Base-by-base conservation (phyloP, 2,888 invertebrate species). In the Villa cingulata region DNA sequence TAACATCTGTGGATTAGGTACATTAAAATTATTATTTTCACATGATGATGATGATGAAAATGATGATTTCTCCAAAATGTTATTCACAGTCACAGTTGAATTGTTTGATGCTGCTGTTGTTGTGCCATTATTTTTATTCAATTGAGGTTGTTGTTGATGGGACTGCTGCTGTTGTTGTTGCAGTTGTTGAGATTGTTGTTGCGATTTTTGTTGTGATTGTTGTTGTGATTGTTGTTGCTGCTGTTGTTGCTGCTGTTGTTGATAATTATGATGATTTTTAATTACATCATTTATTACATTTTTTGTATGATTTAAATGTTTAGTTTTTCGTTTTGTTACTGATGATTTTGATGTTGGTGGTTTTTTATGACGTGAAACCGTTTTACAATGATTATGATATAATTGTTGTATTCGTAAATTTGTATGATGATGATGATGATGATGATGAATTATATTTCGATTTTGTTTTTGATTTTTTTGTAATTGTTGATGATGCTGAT, bases 321-420 rank as follows among this genome's bases (percentile, higher is more conserved):
- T 19, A 51, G 48, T 41, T 54, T 53, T 9, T 7, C 23, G 4
- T 23, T 23, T 23, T 23, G 23, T 23, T 23, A 7, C 7, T 37
- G 29, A 9, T 49, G 51, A 10, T 49, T 50, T 9, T 12, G 12
- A 2, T 32, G 12, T 12, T 32, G 29, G 12, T 3, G 17, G 32
- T 43, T 50, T 53, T 51, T 54, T 57, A 52, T 52, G 51, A 36
- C 48, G 47, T 32, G 54, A 55, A 48, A 55, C 56, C 34, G 52
- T 53, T 51, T 54, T 58, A 52, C 53, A 58, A 51, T 59, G 58
- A 51, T 56, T 58, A 46, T 59, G 56, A 54, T 59, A 58, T 17
- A 61, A 51, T 52, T 62, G 61, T 17, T 57, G 59, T 37, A 62
- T 61, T 51, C 56, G 56, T 40, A 54, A 53, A 38, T 54, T 53